Conservation (phyloP, 2,113 vertebrate genomes). For the Hippocampus barbouri region DNA sequence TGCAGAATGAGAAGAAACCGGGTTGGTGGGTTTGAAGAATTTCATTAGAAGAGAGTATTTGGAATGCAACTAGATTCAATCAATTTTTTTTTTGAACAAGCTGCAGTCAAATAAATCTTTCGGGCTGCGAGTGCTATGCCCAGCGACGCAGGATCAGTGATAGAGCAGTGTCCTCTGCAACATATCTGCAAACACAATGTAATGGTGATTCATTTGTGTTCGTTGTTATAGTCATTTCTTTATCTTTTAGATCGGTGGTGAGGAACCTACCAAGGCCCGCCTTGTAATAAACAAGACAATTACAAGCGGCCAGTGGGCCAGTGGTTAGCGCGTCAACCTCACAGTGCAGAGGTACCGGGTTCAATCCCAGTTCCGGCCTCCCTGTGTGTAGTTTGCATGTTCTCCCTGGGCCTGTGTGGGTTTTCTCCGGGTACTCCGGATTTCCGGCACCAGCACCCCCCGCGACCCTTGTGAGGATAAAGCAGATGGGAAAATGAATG, state of each 20-base stretch:
- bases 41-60: constrained; percentile 54
- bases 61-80: constrained; percentile 64
- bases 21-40: constrained; percentile 19
- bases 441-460: no score
- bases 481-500: no score
- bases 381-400: no score
- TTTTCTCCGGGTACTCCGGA: no score
- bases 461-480: no score
- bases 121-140: constrained; percentile 27
- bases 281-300: no score
- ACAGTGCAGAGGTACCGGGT: no score
- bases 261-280: background rate
- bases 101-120: constrained; percentile 61
- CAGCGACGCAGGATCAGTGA: constrained; percentile 31
- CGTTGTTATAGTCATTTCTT: background rate
- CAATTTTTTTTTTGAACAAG: constrained; percentile 54
- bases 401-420: no score
- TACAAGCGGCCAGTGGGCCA: no score
- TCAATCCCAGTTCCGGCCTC: no score
- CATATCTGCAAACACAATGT: constrained; percentile 26
- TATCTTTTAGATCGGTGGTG: background rate
- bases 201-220: constrained; percentile 27
- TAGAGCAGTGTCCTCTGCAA: constrained; percentile 35
- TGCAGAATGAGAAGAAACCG: constrained; percentile 6
- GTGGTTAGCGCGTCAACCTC: no score